Evolutionary conservation across 2,888 invertebrate species (phyloP), one percentile per base, ranked within the genome.

Genomic region (Clepsis dumicolana): DNA sequence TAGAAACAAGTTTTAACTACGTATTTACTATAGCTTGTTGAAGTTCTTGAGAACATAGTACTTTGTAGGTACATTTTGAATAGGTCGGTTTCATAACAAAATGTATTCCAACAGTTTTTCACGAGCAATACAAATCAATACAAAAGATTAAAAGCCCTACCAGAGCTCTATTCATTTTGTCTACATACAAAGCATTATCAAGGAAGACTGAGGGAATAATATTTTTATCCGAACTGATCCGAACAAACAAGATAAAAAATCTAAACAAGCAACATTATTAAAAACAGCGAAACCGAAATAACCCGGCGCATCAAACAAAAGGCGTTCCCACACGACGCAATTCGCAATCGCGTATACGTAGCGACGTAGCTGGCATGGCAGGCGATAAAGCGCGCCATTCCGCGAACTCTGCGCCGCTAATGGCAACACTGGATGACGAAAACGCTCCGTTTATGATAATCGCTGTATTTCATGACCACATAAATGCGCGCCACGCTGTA

Each of bases 381-480:
- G 24, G 70, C 62, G 76, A 75, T 78, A 77, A 77, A 77, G 65
- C 65, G 62, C 77, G 75, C 75, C 74, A 76, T 78, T 77, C 73
- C 71, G 75, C 72, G 72, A 71, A 59, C 73, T 62, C 65, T 48
- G 65, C 73, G 70, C 77, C 79, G 77, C 80, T 84, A 82, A 86
- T 83, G 84, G 85, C 78, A 75, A 72, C 81, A 77, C 72, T 82
- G 85, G 84, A 87, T 88, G 88, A 85, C 85, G 87, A 86, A 87
- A 89, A 85, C 80, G 86, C 79, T 81, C 77, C 85, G 84, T 90
- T 90, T 90, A 90, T 88, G 90, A 88, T 89, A 89, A 90, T 89
- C 85, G 82, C 78, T 77, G 84, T 85, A 89, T 88, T 89, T 87
- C 84, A 86, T 83, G 83, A 84, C 78, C 81, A 77, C 79, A 83